Evolutionary conservation across 53 echinoderm and acorn worm genomes (phyloP), one percentile per base, ranked within the genome.

Genomic region (Crossaster papposus): DNA sequence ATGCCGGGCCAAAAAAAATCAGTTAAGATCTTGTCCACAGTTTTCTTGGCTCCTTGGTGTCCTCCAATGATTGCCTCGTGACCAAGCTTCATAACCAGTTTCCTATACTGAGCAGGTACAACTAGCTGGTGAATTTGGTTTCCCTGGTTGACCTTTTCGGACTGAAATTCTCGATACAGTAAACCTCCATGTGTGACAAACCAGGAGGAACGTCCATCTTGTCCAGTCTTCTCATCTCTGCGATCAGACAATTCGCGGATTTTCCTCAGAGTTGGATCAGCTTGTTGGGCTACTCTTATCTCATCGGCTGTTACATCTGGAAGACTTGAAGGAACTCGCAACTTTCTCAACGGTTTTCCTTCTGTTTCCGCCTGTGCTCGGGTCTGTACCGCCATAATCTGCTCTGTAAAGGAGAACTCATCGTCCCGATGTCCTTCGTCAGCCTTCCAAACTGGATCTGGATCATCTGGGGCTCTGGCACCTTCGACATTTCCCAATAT

Each of bases 1-100:
- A 91, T 72, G 13, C 91, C 79, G 20, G 91, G 88, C 81, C 91
- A 91, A 30, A 36, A 79, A 70, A 91, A 80, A 36, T 88, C 50
- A 11, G 79, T 53, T n/a, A 54, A 1, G n/a, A 91, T 70, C 30
- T 87, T 91, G 14, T 70, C 72, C 4, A 30, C 13, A 51, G 91
- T 91, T 54, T 64, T 73, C 34, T 88, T 81, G 26, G 36, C 26
- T 23, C 80, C 88, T 87, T 88, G 91, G 36, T 91, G 91, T 14
- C 91, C 91, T 26, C 91, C 91, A 8, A 87, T 44, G 38, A 82
- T 54, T 0, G 81, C 37, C 30, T 87, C 91, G 63, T 88, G 91
- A 0, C 65, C 91, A 29, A 91, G n/a, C 68, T 91, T 90, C 63
- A 90, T 55, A 26, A 90, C 84, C 2, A 84, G 12, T 15, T 20